Evolutionary conservation across 2,113 vertebrate genomes (phyloP), one percentile per base, ranked within the genome.

Genomic region (Chloropsis cyanopogon): DNA sequence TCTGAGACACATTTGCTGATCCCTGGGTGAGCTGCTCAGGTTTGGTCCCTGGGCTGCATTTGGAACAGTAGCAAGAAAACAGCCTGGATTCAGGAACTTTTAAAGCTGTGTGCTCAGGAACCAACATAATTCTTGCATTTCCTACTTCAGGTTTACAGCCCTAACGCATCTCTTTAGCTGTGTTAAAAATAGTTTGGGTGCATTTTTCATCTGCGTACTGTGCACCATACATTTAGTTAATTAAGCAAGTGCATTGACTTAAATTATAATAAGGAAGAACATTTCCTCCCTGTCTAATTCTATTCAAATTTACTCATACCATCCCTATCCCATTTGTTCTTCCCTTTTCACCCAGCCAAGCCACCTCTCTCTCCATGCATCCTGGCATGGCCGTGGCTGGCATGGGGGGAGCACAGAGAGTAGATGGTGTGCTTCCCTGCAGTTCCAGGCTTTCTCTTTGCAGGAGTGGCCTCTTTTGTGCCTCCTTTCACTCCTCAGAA

Each of bases 141-240:
- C 57, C 57, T 70, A 2, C 61, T 83, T 72, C 10, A 41, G 70
- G n/a, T 86, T 90, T 81, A 42, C 69, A 75, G 49, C 80, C 47
- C 33, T 31, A 78, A 78, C 64, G 72, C 1, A 8, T 73, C 94
- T 75, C 85, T 91, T 75, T 75, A 75, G 47, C 22, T 18, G 68
- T 0, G 33, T 92, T 93, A 95, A 94, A 96, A 94, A 96, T 96
- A 95, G 86, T 82, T 93, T 75, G 53, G 79, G 80, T 84, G 88
- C 88, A 68, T 94, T 83, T 96, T 92, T 81, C 35, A 56, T 78
- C 95, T 0, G 52, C 92, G 75, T 92, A 14, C 64, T 8, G 39
- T 70, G 88, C 80, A 75, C 91, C 60, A 21, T 71, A 78, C 64
- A 73, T 81, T 65, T 82, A 86, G 60, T 93, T 94, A 93, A 95